phyloP scores from a whole-genome alignment of 2,113 vertebrate genomes.

The Amphiprion ocellaris region DNA sequence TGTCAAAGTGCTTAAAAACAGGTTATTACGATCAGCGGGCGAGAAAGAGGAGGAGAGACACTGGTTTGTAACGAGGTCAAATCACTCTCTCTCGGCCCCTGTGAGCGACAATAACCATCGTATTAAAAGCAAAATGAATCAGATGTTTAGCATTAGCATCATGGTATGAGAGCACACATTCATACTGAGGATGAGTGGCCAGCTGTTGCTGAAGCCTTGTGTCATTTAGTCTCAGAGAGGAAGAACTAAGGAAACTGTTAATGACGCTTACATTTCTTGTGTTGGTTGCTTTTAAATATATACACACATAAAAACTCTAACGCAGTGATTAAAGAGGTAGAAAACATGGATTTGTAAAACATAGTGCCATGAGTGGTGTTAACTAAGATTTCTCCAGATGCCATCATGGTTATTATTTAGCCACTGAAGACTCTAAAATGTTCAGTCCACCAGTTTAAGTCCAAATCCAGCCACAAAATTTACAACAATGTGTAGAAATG shows the following conservation, averaged over 20 bases:
- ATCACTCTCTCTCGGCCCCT: constrained; percentile 35
- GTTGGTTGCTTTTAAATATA: too few species aligned
- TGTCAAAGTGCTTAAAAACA: constrained; percentile 49
- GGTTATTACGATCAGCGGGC: constrained; percentile 69
- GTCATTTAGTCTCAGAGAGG: constrained; percentile 75
- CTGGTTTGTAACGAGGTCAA: too few species aligned
- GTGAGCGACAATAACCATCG: constrained; percentile 67
- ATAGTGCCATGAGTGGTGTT: too few species aligned
- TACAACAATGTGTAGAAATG: too few species aligned
- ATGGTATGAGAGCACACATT: constrained; percentile 57
- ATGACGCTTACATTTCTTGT: not conserved
- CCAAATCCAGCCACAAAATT: too few species aligned
- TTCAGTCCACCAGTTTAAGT: too few species aligned
- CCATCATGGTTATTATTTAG: too few species aligned
- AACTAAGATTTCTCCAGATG: too few species aligned
- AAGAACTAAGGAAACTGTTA: not conserved
- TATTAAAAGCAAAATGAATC: constrained; percentile 71
- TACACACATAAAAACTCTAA: too few species aligned
- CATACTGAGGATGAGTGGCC: constrained; percentile 58
- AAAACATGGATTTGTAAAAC: too few species aligned
- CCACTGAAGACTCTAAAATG: too few species aligned
- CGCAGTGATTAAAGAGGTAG: too few species aligned
- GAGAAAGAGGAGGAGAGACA: constrained; percentile 18
- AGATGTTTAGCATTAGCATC: constrained; percentile 57
- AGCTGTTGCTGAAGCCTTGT: constrained; percentile 51